These are phyloP conservation scores for Irena cyanogastra DNA, from an alignment of 2,113 vertebrate species.

Conservation along the genomic window DNA sequence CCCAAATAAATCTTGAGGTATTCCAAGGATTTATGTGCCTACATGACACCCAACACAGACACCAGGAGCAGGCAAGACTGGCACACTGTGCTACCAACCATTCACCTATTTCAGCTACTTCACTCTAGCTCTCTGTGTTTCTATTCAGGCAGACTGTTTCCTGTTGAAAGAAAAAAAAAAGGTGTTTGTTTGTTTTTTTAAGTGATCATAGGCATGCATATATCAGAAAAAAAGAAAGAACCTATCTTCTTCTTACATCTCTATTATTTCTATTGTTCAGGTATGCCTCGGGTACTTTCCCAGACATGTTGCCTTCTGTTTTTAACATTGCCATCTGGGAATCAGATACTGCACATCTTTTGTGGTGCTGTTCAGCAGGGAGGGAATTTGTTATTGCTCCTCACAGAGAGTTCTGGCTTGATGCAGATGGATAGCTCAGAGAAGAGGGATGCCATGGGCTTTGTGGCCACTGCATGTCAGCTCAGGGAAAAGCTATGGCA, in stretches of 20 bases:
- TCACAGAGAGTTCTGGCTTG: not conserved
- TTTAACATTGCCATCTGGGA: slow-evolving; percentile 42
- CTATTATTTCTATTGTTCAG: slow-evolving; percentile 62
- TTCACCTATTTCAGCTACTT: not conserved
- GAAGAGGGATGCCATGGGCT: not conserved
- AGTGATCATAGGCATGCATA: slow-evolving; percentile 28
- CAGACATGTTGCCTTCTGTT: slow-evolving; percentile 58
- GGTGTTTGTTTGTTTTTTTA: slow-evolving; percentile 8
- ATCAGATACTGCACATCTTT: slow-evolving; percentile 28
- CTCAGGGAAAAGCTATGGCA: fast-evolving
- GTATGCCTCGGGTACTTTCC: slow-evolving; percentile 61
- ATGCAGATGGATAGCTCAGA: not conserved
- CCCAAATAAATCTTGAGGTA: not conserved
- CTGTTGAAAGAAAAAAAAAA: not conserved
- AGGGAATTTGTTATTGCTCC: slow-evolving; percentile 19
- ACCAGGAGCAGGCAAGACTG: not conserved
- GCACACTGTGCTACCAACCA: not conserved
- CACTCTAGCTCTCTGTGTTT: not conserved
- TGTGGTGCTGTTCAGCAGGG: not conserved
- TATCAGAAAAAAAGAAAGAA: slow-evolving; percentile 16
- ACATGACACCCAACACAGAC: not conserved
- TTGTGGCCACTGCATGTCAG: not conserved
- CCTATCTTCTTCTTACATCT: slow-evolving; percentile 50
- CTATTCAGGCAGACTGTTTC: not conserved
- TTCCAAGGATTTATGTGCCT: not conserved